Evolutionary conservation across 1,140 invertebrate species (phyloP), one percentile per base, ranked within the genome.

Genomic region (Intoshia linei): DNA sequence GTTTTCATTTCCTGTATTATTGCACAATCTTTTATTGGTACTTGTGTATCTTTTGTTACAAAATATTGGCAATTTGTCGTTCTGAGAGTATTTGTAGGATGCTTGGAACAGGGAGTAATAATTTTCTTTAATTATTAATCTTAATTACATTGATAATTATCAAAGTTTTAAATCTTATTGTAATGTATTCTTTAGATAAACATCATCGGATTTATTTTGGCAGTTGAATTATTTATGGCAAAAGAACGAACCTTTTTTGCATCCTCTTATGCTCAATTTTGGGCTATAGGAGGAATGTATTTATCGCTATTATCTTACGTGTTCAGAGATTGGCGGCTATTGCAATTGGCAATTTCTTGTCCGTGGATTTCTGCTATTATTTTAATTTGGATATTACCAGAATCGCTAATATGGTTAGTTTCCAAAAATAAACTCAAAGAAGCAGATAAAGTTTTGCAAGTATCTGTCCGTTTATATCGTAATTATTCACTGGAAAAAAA

Each of bases 311-410:
- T 47, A 14, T 40, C 47, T 7, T 52, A 52, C 40, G 40, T 49
- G 3, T 41, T 59, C 4, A 44, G 45, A 15, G 40, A 51, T 31
- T 59, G 55, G 55, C 39, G 48, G 13, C 45, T 48, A 35, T 44
- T 57, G 3, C 54, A 59, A 37, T 37, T 57, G 13, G 45, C 51
- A 5, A 43, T 56, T 13, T 43, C 50, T 17, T 40, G 49, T 11
- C 50, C 53, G 0, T 47, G 48, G 22, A 34, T 54, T 19, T 45
- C 50, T 10, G 47, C 50, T 25, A 30, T 59, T 14, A 37, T 48
- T 4, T 54, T 50, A 35, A 43, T 52, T 7, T 55, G 52, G 52
- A 50, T 37, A 45, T 48, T 4, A 6, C 33, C 33, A 7, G 33
- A 34, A 22, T 34, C 33, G 14, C 2, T 34, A 7, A 18, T 19